These are phyloP conservation scores for Zygothrica quintamaculata DNA, from an alignment of 2,888 invertebrate species.

Conservation along the genomic window DNA sequence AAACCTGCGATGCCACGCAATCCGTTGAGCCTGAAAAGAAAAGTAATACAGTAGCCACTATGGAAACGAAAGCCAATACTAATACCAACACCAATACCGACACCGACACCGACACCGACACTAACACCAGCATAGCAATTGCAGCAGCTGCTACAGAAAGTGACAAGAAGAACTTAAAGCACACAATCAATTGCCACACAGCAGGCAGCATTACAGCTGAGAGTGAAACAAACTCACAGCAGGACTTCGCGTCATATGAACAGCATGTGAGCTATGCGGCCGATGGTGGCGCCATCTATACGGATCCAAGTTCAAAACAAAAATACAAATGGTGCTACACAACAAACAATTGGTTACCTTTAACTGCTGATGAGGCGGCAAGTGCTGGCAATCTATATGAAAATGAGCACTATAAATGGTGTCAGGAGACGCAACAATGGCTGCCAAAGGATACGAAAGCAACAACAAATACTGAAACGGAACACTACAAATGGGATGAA, in stretches of 20 bases:
- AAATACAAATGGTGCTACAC: conserved; percentile 88
- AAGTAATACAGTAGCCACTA: conserved; percentile 7
- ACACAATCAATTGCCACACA: conserved; percentile 11
- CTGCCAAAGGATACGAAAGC: conserved; percentile 80
- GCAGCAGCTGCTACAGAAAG: conserved; percentile 6
- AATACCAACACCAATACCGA: conserved; percentile 7
- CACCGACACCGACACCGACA: not conserved
- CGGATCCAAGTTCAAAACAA: conserved; percentile 89
- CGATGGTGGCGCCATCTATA: conserved; percentile 89
- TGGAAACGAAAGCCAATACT: not conserved
- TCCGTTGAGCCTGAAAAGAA: conserved; percentile 8
- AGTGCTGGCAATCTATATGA: conserved; percentile 80
- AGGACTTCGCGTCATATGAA: conserved; percentile 82
- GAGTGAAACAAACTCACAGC: conserved; percentile 35
- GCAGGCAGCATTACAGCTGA: conserved; percentile 16
- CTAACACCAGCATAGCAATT: not conserved
- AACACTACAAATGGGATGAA: conserved; percentile 87
- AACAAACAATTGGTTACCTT: conserved; percentile 85
- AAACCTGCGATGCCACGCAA: not conserved
- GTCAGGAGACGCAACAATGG: conserved; percentile 85
- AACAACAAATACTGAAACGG: conserved; percentile 79
- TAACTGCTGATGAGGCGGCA: conserved; percentile 82
- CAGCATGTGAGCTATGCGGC: conserved; percentile 88
- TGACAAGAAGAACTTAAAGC: conserved; percentile 16
- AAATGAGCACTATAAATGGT: conserved; percentile 84